Evolutionary conservation across 2,888 invertebrate genomes (phyloP).

Genomic region (Hypsopygia costalis): DNA sequence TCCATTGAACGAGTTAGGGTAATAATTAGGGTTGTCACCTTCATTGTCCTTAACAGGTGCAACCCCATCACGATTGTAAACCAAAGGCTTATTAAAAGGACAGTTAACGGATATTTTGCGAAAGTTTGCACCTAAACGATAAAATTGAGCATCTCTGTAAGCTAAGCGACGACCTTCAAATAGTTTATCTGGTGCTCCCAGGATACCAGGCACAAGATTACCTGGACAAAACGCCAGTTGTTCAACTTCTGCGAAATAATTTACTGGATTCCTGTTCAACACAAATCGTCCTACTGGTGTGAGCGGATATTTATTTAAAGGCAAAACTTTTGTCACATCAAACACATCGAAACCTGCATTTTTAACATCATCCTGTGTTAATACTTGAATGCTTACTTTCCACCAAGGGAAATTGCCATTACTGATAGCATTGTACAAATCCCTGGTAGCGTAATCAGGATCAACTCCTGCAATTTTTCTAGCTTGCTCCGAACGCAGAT

Average conservation of each 20-base stretch:
- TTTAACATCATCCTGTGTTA: slow-evolving; percentile 90
- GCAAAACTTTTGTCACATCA: slow-evolving; percentile 93
- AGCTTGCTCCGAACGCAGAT: slow-evolving; percentile 84
- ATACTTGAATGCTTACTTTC: slow-evolving; percentile 89
- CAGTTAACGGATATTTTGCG: slow-evolving; percentile 95
- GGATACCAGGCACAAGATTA: slow-evolving; percentile 92
- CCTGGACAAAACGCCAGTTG: slow-evolving; percentile 92
- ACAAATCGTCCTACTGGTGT: slow-evolving; percentile 89
- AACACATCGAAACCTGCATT: slow-evolving; percentile 91
- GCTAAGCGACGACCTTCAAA: slow-evolving; percentile 89
- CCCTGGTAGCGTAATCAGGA: slow-evolving; percentile 92
- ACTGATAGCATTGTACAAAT: slow-evolving; percentile 92
- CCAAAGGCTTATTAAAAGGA: slow-evolving; percentile 83
- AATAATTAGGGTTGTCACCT: slow-evolving; percentile 93
- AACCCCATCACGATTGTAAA: slow-evolving; percentile 92
- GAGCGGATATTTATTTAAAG: slow-evolving; percentile 86
- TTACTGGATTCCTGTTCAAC: slow-evolving; percentile 90
- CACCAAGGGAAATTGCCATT: slow-evolving; percentile 86
- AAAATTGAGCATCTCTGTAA: slow-evolving; percentile 90
- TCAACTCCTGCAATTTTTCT: slow-evolving; percentile 83
- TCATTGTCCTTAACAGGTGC: slow-evolving; percentile 87
- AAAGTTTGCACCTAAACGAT: slow-evolving; percentile 93
- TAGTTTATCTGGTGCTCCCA: slow-evolving; percentile 93
- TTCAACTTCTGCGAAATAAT: slow-evolving; percentile 94
- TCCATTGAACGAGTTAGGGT: slow-evolving; percentile 94